Evolutionary conservation across 1,140 invertebrate species (phyloP).

Genomic region (Catajapyx aquilonaris): DNA sequence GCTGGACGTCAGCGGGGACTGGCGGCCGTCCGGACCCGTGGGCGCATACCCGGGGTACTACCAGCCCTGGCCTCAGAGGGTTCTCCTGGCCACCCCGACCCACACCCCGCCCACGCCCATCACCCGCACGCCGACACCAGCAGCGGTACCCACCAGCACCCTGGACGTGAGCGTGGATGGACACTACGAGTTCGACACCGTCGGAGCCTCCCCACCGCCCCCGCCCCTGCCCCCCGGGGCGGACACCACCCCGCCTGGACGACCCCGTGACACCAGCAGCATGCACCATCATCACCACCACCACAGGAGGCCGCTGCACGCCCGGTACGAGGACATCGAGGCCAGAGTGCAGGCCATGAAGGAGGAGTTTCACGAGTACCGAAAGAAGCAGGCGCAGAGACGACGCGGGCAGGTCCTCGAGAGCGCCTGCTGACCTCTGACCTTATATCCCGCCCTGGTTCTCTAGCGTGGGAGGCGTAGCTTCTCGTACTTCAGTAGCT

Average conservation of each 20-base stretch:
- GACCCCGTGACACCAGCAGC: conserved; percentile 29
- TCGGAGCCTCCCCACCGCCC: conserved; percentile 43
- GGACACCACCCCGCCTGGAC: conserved; percentile 27
- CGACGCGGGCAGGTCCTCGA: conserved; percentile 44
- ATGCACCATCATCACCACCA: conserved; percentile 23
- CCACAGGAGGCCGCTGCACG: conserved; percentile 11
- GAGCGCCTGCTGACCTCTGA: conserved; percentile 55
- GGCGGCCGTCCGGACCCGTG: conserved; percentile 26
- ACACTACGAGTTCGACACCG: conserved; percentile 82
- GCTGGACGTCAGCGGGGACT: conserved; percentile 37
- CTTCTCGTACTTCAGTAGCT: no score
- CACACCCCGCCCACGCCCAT: conserved; percentile 14
- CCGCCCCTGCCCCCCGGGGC: no score
- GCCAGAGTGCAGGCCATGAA: conserved; percentile 83
- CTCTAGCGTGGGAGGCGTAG: no score
- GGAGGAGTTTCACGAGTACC: conserved; percentile 82
- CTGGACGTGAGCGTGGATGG: conserved; percentile 75
- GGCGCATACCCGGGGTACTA: conserved; percentile 20
- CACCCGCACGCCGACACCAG: conserved; percentile 13
- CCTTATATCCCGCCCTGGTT: no score
- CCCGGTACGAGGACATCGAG: conserved; percentile 59
- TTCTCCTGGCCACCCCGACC: conserved; percentile 26
- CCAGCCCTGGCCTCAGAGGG: conserved; percentile 38
- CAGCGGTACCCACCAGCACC: conserved; percentile 14
- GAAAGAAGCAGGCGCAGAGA: conserved; percentile 55